Conservation (phyloP, 2,888 invertebrate genomes). For the Boloria selene region DNA sequence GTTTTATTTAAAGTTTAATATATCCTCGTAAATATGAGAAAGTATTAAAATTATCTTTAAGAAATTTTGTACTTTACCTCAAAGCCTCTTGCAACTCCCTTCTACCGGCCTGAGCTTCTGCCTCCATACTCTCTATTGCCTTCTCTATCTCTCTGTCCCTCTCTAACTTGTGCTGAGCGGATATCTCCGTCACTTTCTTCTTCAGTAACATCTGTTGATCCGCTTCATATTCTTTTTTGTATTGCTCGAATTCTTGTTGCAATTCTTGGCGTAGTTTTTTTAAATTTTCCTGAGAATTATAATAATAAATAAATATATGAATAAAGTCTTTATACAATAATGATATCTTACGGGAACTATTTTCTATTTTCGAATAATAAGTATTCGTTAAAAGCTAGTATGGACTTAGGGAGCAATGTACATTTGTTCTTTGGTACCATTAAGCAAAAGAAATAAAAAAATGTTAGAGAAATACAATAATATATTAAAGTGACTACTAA, state of each 20-base stretch:
- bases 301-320: background rate
- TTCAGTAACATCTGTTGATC: slow-evolving; percentile 83
- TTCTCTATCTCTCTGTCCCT: slow-evolving; percentile 90
- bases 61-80: slow-evolving; percentile 50
- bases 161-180: slow-evolving; percentile 87
- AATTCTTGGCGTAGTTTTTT: slow-evolving; percentile 83
- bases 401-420: too few relatives aligned
- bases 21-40: too few relatives aligned
- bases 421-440: too few relatives aligned
- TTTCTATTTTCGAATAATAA: too few relatives aligned
- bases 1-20: too few relatives aligned
- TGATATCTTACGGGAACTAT: too few relatives aligned
- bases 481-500: too few relatives aligned
- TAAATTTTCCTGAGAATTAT: slow-evolving; percentile 60
- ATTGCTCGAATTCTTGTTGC: slow-evolving; percentile 84
- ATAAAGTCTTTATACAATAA: too few relatives aligned
- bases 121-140: slow-evolving; percentile 86
- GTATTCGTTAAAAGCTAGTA: too few relatives aligned
- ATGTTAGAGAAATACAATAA: too few relatives aligned
- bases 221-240: slow-evolving; percentile 83
- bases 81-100: slow-evolving; percentile 84
- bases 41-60: background rate
- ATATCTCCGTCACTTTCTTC: slow-evolving; percentile 86
- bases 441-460: too few relatives aligned
- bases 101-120: slow-evolving; percentile 83